Base-by-base conservation (phyloP, 2,113 vertebrate genomes). In the Entomyzon cyanotis region DNA sequence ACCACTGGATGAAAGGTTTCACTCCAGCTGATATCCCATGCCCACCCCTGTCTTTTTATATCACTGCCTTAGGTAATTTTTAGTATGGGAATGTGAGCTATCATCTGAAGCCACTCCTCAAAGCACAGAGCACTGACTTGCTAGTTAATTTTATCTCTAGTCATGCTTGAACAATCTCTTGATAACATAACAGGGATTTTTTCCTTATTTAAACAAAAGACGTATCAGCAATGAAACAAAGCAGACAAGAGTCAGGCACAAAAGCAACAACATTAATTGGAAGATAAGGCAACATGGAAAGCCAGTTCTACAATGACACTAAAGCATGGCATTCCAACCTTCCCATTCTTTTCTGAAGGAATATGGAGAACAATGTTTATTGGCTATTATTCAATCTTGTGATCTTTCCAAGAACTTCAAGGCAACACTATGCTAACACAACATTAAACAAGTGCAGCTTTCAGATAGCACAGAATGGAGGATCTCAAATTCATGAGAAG, bases 81-180 rank as follows among this genome's bases (percentile, higher is more conserved):
- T n/a, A 80, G 88, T 11, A 25, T 0, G 0, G 74, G 74, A 79
- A 95, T 31, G 73, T 11, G 23, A 92, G 37, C 74, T 46, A 68
- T 68, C 73, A 31, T 56, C 27, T 33, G 24, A 63, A 94, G 73
- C 73, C 58, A 27, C 65, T 84, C 53, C 80, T 78, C 62, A 62
- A 75, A 88, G 59, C 64, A 47, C 63, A 81, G 31, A 83, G 59
- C 59, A 62, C 74, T 33, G 50, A 81, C 84, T 87, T 69, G 74
- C 25, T 56, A 33, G 81, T 64, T 94, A 87, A 89, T 94, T 90
- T 89, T 94, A 94, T 89, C 93, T 90, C 70, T 31, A 74, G 74
- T 62, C 89, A 94, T 42, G 75, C 78, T 90, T 65, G 50, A 95
- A 77, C 49, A 95, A 71, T 22, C 71, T 82, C 87, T 69, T 53